Conservation (phyloP, 2,113 vertebrate genomes). For the Thalassoma bifasciatum region DNA sequence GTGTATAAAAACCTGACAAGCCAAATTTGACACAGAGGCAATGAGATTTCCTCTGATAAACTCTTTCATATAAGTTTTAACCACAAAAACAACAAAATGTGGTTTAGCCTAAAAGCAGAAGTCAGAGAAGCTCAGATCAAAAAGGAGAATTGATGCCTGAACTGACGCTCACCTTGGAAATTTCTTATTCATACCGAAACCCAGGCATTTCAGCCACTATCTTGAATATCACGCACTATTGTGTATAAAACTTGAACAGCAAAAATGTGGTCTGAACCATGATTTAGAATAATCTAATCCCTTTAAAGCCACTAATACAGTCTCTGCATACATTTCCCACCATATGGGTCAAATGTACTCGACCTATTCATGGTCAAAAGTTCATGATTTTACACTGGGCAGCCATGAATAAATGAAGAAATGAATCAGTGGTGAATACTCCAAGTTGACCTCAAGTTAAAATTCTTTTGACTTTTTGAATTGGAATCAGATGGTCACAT, state of each 20-base stretch:
- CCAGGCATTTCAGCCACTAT: neutral
- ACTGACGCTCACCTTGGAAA: neutral
- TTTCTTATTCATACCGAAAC: neutral
- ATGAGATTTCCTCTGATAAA: neutral
- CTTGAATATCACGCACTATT: neutral
- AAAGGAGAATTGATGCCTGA: neutral
- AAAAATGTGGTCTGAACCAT: neutral
- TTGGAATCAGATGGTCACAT: too few species aligned
- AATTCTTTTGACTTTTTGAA: too few species aligned
- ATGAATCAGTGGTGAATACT: too few species aligned
- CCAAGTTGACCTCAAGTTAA: too few species aligned
- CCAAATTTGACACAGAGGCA: neutral
- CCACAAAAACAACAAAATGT: neutral
- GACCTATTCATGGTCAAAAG: too few species aligned
- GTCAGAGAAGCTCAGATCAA: neutral
- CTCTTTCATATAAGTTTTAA: neutral
- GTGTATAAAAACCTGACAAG: neutral
- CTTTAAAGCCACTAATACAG: neutral
- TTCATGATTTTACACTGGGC: too few species aligned
- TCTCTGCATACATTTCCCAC: constrained; percentile 1
- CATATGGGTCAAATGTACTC: neutral
- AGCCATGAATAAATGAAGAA: too few species aligned
- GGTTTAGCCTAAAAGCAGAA: neutral
- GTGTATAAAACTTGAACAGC: neutral
- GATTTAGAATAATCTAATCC: neutral